Percentiles rank a stretch among this genome's conserved stretches.
phyloP scores from a whole-genome alignment of 2,888 invertebrate species.

The Torymus tubicola region DNA sequence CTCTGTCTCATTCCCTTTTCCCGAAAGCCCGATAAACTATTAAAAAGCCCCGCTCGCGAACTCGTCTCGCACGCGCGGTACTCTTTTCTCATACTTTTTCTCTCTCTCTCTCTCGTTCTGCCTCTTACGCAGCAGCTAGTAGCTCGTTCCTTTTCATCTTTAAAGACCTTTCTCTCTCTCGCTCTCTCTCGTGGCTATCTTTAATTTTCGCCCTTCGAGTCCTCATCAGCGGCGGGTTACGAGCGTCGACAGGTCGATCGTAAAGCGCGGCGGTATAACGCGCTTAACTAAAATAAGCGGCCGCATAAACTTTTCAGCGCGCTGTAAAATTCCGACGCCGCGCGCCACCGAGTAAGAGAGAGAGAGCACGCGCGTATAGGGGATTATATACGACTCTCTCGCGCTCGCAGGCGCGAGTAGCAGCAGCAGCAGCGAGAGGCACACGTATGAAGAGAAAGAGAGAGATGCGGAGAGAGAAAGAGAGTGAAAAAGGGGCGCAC shows the following conservation, averaged over 20 bases:
- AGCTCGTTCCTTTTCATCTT: conserved; percentile 17
- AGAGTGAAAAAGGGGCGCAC: background rate
- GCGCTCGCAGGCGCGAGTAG: background rate
- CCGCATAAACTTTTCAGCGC: conserved; percentile 69
- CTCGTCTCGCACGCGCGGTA: too few species aligned
- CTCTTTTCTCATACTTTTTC: too few species aligned
- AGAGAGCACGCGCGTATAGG: background rate
- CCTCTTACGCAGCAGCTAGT: too few species aligned
- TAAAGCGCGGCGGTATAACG: conserved; percentile 59
- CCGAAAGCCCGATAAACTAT: too few species aligned
- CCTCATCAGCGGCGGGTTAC: conserved; percentile 43
- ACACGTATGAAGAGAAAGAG: background rate
- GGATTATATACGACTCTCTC: conserved; percentile 7
- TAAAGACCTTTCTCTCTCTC: conserved; percentile 10
- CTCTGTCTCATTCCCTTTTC: too few species aligned
- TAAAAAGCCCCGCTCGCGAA: too few species aligned
- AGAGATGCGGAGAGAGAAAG: background rate
- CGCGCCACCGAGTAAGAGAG: background rate
- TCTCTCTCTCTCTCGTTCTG: too few species aligned
- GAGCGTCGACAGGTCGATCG: conserved; percentile 59
- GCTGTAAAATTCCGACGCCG: conserved; percentile 36
- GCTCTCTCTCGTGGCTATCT: conserved; percentile 7
- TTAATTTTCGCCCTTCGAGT: conserved; percentile 26
- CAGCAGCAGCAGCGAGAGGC: background rate
- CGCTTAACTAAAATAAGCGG: conserved; percentile 69